A percentile compares a stretch with the other conserved stretches of the same genome.
Evolutionary conservation across 2,797 vertebrate genomes (phyloP).

Genomic region (Huso huso): DNA sequence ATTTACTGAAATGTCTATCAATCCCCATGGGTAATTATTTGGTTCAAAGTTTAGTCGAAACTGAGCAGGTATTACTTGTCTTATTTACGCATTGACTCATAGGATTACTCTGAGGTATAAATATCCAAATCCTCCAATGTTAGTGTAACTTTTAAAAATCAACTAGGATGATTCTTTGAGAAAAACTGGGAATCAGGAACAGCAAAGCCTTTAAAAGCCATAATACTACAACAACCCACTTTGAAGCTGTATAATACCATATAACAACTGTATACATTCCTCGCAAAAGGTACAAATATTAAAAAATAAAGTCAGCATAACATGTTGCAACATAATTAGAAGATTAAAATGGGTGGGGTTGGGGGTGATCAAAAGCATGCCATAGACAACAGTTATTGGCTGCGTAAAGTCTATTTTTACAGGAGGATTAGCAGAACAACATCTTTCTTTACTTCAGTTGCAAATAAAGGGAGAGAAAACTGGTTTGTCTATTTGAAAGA

Average conservation of each 20-base stretch:
- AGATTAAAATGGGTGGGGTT: not conserved
- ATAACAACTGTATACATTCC: not conserved
- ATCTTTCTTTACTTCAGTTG: not conserved
- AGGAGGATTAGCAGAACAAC: not conserved
- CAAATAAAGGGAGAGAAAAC: not conserved
- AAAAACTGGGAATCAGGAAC: not conserved
- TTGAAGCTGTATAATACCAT: not conserved
- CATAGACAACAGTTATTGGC: not conserved
- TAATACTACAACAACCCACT: not conserved
- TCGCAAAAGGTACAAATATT: not conserved
- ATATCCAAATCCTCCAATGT: conserved; percentile 1
- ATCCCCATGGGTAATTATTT: conserved; percentile 3
- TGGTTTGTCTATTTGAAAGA: conserved; percentile 6
- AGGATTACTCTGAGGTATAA: not conserved
- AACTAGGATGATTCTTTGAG: not conserved
- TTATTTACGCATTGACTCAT: conserved; percentile 6
- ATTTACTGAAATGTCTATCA: not conserved
- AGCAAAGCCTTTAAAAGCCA: not conserved
- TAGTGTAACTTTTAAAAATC: not conserved
- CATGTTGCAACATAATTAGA: conserved; percentile 1
- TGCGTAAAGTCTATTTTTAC: conserved; percentile 3
- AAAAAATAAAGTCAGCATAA: not conserved
- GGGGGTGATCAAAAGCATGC: not conserved
- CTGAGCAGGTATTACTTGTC: conserved; percentile 14
- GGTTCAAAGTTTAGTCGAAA: conserved; percentile 1